These are phyloP conservation scores for Leptobrachium leishanense DNA, from an alignment of 2,113 vertebrate genomes.

Conservation along the genomic window DNA sequence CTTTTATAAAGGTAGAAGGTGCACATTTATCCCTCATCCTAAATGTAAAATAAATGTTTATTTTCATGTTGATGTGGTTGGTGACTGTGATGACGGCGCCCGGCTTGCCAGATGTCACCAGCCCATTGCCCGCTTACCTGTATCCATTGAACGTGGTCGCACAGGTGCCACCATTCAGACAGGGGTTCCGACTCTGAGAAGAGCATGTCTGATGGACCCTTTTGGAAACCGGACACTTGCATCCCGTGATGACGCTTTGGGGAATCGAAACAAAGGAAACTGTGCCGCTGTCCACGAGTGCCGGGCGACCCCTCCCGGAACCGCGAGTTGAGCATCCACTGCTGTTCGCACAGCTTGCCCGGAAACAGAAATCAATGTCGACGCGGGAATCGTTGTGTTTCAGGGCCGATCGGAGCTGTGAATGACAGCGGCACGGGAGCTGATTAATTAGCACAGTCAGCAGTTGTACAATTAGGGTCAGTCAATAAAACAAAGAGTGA, in stretches of 20 bases:
- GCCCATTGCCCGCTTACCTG: slow-evolving; percentile 67
- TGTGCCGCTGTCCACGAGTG: slow-evolving; percentile 70
- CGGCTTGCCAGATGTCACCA: not conserved
- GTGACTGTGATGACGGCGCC: not conserved
- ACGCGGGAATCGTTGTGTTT: slow-evolving; percentile 73
- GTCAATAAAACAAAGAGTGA: too few relatives aligned
- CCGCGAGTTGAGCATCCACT: slow-evolving; percentile 63
- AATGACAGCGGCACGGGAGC: not conserved
- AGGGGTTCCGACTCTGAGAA: slow-evolving; percentile 75
- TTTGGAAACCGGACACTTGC: slow-evolving; percentile 69
- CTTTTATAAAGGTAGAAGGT: too few relatives aligned
- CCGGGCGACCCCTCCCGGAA: slow-evolving; percentile 66
- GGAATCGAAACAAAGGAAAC: slow-evolving; percentile 73
- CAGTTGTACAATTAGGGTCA: not conserved
- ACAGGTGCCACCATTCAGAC: slow-evolving; percentile 79
- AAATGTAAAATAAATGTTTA: too few relatives aligned
- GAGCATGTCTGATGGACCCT: slow-evolving; percentile 72
- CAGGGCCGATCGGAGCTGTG: slow-evolving; percentile 78
- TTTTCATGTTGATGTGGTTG: too few relatives aligned
- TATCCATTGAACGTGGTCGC: slow-evolving; percentile 78
- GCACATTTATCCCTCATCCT: too few relatives aligned
- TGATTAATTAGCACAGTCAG: not conserved
- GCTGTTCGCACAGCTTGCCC: slow-evolving; percentile 63
- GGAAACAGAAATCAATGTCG: slow-evolving; percentile 75
- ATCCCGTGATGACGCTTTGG: slow-evolving; percentile 60